phyloP scores from a whole-genome alignment of 2,888 invertebrate genomes.

The Brachyptera putata region DNA sequence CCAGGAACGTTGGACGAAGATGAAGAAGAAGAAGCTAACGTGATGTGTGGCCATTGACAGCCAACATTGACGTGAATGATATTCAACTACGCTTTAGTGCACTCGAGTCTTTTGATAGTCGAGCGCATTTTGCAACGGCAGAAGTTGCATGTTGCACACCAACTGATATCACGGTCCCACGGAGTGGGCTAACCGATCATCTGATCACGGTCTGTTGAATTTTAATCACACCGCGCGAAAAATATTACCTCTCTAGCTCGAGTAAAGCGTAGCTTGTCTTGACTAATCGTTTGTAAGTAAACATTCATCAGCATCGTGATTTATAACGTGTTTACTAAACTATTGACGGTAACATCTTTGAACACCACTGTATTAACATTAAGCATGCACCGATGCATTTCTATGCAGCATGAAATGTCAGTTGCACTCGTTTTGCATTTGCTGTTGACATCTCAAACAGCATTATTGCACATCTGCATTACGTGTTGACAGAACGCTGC shows the following conservation, averaged over 20 bases:
- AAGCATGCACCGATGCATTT: conserved; percentile 16
- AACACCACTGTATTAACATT: conserved; percentile 16
- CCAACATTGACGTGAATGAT: conserved; percentile 10
- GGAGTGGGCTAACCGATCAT: neutral
- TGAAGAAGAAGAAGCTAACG: neutral
- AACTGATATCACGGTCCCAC: no score
- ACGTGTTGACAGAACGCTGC: neutral
- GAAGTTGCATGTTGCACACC: no score
- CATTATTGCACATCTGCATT: neutral
- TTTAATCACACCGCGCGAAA: conserved; percentile 18
- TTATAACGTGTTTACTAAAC: conserved; percentile 17
- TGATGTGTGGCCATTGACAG: conserved; percentile 19
- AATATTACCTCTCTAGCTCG: conserved; percentile 16
- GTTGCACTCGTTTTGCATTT: conserved; percentile 17
- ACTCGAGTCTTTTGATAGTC: conserved; percentile 1
- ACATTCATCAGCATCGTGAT: neutral
- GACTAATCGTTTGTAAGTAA: conserved; percentile 14
- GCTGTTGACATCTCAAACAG: neutral
- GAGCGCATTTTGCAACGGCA: neutral
- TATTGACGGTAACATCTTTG: conserved; percentile 2
- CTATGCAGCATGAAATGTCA: no score
- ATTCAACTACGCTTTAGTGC: conserved; percentile 10
- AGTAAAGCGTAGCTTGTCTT: no score
- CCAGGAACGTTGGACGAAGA: neutral
- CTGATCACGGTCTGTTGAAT: conserved; percentile 18